Evolutionary conservation across 2,888 invertebrate genomes (phyloP).

Genomic region (Lymantria monacha): DNA sequence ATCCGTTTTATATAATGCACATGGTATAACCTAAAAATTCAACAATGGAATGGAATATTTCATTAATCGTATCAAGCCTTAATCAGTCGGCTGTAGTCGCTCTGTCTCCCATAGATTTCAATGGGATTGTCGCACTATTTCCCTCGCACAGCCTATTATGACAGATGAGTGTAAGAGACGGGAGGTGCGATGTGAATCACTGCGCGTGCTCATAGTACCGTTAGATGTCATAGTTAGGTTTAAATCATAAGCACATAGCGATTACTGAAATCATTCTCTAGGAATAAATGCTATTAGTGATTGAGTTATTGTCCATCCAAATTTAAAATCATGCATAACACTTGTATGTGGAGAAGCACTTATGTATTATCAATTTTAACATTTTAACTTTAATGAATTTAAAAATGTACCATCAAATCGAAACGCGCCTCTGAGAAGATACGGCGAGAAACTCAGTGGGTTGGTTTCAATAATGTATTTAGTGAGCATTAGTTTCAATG

Average conservation of each 20-base stretch:
- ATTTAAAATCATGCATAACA: too few species aligned
- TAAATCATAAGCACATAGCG: constrained; percentile 24
- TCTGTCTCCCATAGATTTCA: constrained; percentile 58
- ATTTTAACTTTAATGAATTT: too few species aligned
- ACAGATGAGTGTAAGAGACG: constrained; percentile 31
- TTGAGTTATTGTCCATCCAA: too few species aligned
- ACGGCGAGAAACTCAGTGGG: too few species aligned
- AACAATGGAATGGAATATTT: constrained; percentile 37
- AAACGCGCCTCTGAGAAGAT: too few species aligned
- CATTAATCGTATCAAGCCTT: constrained; percentile 47
- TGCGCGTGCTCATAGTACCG: constrained; percentile 60
- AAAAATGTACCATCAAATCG: too few species aligned
- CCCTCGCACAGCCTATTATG: constrained; percentile 27
- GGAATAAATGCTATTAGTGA: too few species aligned
- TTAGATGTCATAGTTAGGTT: constrained; percentile 44
- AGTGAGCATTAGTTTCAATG: too few species aligned
- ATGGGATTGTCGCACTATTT: constrained; percentile 60
- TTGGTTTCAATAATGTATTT: too few species aligned
- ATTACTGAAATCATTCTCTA: too few species aligned
- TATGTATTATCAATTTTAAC: too few species aligned
- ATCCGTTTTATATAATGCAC: constrained; percentile 21
- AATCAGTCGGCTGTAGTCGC: constrained; percentile 42
- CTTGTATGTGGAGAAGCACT: too few species aligned
- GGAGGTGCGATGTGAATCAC: constrained; percentile 37
- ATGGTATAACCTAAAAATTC: constrained; percentile 4